Evolutionary conservation across 2,888 invertebrate genomes (phyloP).

Genomic region (Teleogryllus oceanicus): DNA sequence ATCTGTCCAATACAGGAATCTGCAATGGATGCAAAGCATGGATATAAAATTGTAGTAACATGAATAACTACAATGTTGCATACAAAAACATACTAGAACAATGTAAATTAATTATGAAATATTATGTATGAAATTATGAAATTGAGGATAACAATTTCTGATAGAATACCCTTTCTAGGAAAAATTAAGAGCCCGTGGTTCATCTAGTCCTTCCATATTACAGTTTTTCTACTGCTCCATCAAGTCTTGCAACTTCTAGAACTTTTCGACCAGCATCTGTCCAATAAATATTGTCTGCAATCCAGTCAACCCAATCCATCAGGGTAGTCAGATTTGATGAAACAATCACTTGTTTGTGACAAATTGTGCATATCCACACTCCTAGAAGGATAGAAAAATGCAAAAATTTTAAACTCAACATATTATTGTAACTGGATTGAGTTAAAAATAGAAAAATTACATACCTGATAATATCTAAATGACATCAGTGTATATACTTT

Average conservation of each 20-base stretch:
- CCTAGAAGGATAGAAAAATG: constrained; percentile 44
- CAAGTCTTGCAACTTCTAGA: constrained; percentile 72
- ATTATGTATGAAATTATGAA: background rate
- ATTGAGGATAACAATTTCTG: background rate
- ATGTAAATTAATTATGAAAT: background rate
- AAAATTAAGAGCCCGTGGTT: constrained; percentile 76
- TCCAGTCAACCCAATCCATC: constrained; percentile 85
- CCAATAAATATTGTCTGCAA: constrained; percentile 84
- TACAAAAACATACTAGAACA: background rate
- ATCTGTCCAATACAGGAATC: constrained; percentile 65
- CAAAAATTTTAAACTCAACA: background rate
- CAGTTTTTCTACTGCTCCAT: constrained; percentile 69
- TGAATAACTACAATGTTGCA: background rate
- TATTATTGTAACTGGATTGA: too few relatives aligned
- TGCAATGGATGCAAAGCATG: constrained; percentile 38
- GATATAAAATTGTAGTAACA: background rate
- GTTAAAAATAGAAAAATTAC: too few relatives aligned
- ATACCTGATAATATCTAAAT: constrained; percentile 67
- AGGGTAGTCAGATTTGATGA: constrained; percentile 62
- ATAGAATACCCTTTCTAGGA: constrained; percentile 70
- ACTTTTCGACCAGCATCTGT: constrained; percentile 75
- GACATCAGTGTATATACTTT: constrained; percentile 76
- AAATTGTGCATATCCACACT: constrained; percentile 72
- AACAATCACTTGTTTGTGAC: constrained; percentile 65
- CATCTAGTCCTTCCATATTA: constrained; percentile 65